Evolutionary conservation across 1,140 invertebrate genomes (phyloP).

Genomic region (Bombus soroeensis): DNA sequence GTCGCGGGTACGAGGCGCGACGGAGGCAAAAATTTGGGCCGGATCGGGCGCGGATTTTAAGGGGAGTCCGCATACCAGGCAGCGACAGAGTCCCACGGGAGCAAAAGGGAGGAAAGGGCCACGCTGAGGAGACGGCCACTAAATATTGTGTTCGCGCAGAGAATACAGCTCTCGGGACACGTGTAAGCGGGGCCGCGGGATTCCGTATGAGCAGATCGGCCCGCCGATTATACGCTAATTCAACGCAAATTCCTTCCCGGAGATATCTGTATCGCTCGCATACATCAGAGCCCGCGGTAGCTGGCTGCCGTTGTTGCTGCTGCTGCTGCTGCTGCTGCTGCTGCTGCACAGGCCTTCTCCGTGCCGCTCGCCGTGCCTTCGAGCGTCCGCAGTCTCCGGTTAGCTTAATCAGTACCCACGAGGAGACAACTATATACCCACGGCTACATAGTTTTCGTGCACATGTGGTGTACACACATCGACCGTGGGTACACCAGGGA

Average conservation of each 20-base stretch:
- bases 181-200: conserved; percentile 81
- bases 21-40: conserved; percentile 52
- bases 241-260: conserved; percentile 81
- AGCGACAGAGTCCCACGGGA: conserved; percentile 66
- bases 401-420: conserved; percentile 70
- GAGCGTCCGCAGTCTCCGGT: conserved; percentile 33
- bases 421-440: conserved; percentile 69
- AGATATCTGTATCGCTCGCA: conserved; percentile 81
- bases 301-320: conserved; percentile 62
- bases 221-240: conserved; percentile 82
- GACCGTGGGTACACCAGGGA: conserved; percentile 15
- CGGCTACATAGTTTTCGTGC: conserved; percentile 62
- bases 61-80: conserved; percentile 62
- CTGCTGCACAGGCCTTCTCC: conserved; percentile 11
- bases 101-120: conserved; percentile 59
- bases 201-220: conserved; percentile 81
- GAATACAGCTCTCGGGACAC: conserved; percentile 80
- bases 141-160: conserved; percentile 80
- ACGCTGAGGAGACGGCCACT: conserved; percentile 68
- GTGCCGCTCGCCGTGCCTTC: conserved; percentile 20
- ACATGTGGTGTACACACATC: conserved; percentile 47
- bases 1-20: neutral
- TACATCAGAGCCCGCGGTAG: conserved; percentile 76
- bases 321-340: conserved; percentile 20
- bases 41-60: conserved; percentile 38